phyloP scores from a whole-genome alignment of 1,140 invertebrate genomes.

The Caerostris darwini region DNA sequence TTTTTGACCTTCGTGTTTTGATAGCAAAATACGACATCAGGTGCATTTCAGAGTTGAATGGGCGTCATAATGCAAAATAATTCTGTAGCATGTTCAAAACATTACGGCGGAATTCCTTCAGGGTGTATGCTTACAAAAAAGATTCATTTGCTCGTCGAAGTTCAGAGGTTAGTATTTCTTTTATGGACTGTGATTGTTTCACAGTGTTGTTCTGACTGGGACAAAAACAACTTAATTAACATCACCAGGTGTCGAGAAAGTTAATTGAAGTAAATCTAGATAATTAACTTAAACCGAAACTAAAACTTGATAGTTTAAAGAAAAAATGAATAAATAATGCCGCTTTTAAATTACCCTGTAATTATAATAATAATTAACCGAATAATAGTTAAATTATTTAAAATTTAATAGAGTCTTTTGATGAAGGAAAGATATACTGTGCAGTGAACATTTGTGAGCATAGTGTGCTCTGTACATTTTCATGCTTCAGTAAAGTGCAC shows the following conservation, averaged over 20 bases:
- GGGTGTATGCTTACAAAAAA: not conserved
- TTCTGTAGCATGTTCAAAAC: not conserved
- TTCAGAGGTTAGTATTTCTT: not conserved
- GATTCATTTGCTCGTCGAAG: not conserved
- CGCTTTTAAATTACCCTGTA: too few relatives aligned
- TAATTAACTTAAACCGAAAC: too few relatives aligned
- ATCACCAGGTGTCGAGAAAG: not conserved
- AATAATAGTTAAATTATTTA: too few relatives aligned
- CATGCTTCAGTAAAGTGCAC: too few relatives aligned
- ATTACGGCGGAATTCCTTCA: not conserved
- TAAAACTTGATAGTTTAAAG: too few relatives aligned
- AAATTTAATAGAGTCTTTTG: too few relatives aligned
- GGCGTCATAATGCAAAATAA: not conserved
- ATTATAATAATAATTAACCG: too few relatives aligned
- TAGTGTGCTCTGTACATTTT: too few relatives aligned
- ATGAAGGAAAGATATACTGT: too few relatives aligned
- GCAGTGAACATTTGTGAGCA: too few relatives aligned
- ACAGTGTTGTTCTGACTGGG: not conserved
- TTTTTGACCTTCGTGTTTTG: not conserved
- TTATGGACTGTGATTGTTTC: not conserved
- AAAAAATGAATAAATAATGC: too few relatives aligned
- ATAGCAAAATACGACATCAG: not conserved
- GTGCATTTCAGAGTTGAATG: not conserved
- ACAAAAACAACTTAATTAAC: not conserved
- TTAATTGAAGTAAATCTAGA: not conserved